Evolutionary conservation across 2,113 vertebrate genomes (phyloP), one percentile per base, ranked within the genome.

Genomic region (Damaliscus lunatus): DNA sequence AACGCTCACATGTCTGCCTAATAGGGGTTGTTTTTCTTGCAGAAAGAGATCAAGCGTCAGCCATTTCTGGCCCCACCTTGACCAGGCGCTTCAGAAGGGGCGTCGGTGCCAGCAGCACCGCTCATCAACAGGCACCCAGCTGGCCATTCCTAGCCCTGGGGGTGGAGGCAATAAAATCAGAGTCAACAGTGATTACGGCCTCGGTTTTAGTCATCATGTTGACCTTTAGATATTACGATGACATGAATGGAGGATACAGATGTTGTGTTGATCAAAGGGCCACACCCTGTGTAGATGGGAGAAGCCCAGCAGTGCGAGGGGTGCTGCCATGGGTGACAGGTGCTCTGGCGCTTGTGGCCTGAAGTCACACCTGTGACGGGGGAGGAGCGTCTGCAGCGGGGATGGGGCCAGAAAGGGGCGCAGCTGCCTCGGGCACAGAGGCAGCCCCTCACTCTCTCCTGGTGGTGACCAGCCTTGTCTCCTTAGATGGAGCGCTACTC

Each of bases 281-380:
- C 53, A 60, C 5, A 11, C 23, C 12, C n/a, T 6, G 4, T 53
- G 50, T 52, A n/a, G n/a, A 29, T 15, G 13, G 43, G 27, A 23
- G 7, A 29, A 52, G 11, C 14, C 67, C 57, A 46, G 59, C 21
- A 16, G 15, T 36, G 60, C n/a, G 27, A 57, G 50, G 83, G 74
- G 43, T 10, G 33, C 31, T 27, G 15, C 27, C 50, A 7, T 21
- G 48, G 31, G 17, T 8, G 13, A 6, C 2, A 17, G 50, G 19
- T 64, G 55, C 25, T 17, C 33, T 0, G 16, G 33, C 3, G n/a
- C 53, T 87, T 15, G 59, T 1, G 14, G 9, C 33, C 59, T 15
- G 25, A 25, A 40, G 1, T 14, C 48, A 3, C 1, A 3, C 19
- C 19, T 43, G 40, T n/a, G n/a, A 16, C 1, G 27, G n/a, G 1